phyloP scores from a whole-genome alignment of 2,797 vertebrate genomes.

The Threskiornis aethiopicus region DNA sequence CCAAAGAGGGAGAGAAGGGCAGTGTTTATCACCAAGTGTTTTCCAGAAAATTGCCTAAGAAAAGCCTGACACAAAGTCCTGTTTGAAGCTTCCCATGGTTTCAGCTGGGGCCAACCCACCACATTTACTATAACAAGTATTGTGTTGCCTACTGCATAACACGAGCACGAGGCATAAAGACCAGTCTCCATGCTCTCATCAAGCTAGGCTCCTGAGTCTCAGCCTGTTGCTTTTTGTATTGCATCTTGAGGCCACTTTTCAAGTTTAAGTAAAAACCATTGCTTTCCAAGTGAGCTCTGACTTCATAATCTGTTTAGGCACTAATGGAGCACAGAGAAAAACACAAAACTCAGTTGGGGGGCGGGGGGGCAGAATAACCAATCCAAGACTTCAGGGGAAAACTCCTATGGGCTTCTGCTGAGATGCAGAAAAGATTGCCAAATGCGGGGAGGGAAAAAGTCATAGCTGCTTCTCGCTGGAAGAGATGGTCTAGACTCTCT shows the following conservation, averaged over 20 bases:
- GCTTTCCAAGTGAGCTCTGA: not conserved
- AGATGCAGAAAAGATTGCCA: not conserved
- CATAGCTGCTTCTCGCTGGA: not conserved
- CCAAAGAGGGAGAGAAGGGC: not conserved
- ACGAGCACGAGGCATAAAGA: not conserved
- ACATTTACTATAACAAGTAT: not conserved
- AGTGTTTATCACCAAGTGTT: not conserved
- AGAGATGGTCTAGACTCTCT: not conserved
- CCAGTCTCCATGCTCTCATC: not conserved
- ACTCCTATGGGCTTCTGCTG: not conserved
- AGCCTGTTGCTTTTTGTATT: not conserved
- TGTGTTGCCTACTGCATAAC: not conserved
- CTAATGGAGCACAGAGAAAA: not conserved
- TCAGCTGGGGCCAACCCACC: not conserved
- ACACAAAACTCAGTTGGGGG: fast-evolving
- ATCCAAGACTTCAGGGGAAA: not conserved
- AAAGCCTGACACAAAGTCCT: not conserved
- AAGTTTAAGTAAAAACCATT: not conserved
- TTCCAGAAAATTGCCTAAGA: not conserved
- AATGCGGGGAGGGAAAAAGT: not conserved
- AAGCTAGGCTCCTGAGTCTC: not conserved
- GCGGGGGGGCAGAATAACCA: fast-evolving
- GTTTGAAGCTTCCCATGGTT: not conserved
- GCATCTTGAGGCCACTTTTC: not conserved
- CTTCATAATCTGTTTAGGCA: not conserved